These are phyloP conservation scores for Trochalopteron elliotii DNA, from an alignment of 2,113 vertebrate genomes.

Conservation along the genomic window DNA sequence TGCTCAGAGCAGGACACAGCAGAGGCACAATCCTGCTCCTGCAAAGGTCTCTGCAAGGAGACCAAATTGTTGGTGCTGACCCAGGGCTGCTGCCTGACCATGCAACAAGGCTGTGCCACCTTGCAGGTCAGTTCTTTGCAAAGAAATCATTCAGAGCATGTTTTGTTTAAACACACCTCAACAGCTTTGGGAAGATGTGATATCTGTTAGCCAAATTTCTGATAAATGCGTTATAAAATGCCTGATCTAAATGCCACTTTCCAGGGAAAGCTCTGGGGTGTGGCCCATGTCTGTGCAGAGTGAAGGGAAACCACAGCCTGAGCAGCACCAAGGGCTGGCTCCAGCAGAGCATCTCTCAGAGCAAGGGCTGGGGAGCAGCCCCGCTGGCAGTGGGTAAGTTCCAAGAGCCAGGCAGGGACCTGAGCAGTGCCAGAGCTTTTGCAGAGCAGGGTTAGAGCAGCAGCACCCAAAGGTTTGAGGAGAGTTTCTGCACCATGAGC, in stretches of 20 bases:
- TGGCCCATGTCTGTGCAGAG: background rate
- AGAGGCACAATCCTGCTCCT: background rate
- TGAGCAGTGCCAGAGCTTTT: fast-evolving
- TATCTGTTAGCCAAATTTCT: background rate
- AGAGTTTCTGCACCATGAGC: fast-evolving
- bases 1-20: background rate
- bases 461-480: background rate
- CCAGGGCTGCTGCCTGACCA: background rate
- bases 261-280: background rate
- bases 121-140: background rate
- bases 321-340: background rate
- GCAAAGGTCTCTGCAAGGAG: background rate
- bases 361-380: background rate
- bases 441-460: background rate
- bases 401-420: background rate
- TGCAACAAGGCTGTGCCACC: fast-evolving
- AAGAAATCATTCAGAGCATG: background rate
- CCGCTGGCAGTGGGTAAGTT: fast-evolving
- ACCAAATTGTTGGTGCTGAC: fast-evolving
- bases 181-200: background rate
- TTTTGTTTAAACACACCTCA: background rate
- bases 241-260: background rate
- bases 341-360: background rate
- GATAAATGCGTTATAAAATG: background rate
- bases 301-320: background rate